Base-by-base conservation (phyloP, 2,888 invertebrate species). In the Microctonus brassicae region DNA sequence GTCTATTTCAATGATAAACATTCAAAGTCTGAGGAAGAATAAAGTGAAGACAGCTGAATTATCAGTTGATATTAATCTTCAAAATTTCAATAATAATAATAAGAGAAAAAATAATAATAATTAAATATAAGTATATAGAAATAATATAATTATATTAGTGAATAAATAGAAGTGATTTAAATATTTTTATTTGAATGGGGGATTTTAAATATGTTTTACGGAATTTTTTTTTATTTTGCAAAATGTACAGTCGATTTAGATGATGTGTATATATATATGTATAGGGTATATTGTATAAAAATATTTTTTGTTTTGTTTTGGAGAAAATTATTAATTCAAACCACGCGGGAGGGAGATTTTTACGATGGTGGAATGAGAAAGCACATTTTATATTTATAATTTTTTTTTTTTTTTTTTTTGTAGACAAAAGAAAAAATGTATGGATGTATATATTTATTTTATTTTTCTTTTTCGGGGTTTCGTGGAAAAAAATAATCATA, bases 61-160 rank as follows among this genome's bases (percentile, higher is more conserved):
- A 36, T 53, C 53, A 57, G 11, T 58, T 67, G 67, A 67, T 55
- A 55, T 26, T 11, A 55, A 55, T 22, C 29, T 5, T 58, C 17
- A 47, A 13, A 42, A 58, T 60, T 29, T 26, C 10, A 39, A 58
- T 20, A 58, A 47, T 42, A 60, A 58, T 26, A 60, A 67, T 58
- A 20, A 13, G 2, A 47, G 11, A n/a, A 39, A 39, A n/a, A 39
- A 39, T 39, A 39, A 39, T 39, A 39, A 39, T 39, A n/a, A n/a
- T n/a, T n/a, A n/a, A n/a, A n/a, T n/a, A n/a, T n/a, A n/a, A n/a
- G n/a, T n/a, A n/a, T n/a, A n/a, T n/a, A n/a, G n/a, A n/a, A n/a
- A n/a, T n/a, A n/a, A n/a, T n/a, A n/a, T n/a, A n/a, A n/a, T n/a
- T n/a, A n/a, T n/a, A n/a, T n/a, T n/a, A n/a, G n/a, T n/a, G n/a